Percentiles rank a stretch among this genome's conserved stretches.
These are phyloP conservation scores for Heterohyrax brucei DNA, from an alignment of 2,797 vertebrate species.

Conservation along the genomic window DNA sequence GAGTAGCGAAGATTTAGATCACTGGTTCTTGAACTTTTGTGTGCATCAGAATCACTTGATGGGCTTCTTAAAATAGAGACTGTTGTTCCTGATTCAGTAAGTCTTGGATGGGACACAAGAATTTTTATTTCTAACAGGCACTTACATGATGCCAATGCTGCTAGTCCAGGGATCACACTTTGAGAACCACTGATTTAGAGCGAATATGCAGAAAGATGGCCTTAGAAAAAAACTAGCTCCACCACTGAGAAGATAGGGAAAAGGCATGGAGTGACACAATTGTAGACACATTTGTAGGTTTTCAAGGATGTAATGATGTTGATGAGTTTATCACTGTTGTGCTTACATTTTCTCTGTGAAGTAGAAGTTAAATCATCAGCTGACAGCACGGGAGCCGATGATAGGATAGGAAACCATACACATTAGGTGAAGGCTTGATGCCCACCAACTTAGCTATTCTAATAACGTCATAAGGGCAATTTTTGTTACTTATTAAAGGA, in stretches of 20 bases:
- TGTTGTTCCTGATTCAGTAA: conserved; percentile 33
- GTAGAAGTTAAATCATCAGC: conserved; percentile 9
- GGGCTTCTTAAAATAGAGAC: not conserved
- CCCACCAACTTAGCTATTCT: not conserved
- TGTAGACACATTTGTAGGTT: not conserved
- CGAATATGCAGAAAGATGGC: not conserved
- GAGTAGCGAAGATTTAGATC: not conserved
- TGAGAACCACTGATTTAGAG: not conserved
- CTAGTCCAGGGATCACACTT: not conserved
- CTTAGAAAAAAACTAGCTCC: not conserved
- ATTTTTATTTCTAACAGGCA: conserved; percentile 3
- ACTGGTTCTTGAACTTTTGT: too few relatives aligned
- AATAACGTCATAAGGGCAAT: not conserved
- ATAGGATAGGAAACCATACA: not conserved
- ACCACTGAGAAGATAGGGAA: not conserved
- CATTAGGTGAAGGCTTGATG: not conserved
- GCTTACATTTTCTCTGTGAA: conserved; percentile 39
- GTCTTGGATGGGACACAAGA: not conserved
- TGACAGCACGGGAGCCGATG: not conserved
- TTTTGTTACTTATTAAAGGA: conserved; percentile 57
- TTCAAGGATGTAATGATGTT: not conserved
- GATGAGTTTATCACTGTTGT: not conserved
- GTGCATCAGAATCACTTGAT: not conserved
- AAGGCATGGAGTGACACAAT: not conserved
- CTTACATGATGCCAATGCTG: not conserved